These are phyloP conservation scores for Mesochorus sp. DNA, from an alignment of 2,888 invertebrate genomes.

Conservation along the genomic window DNA sequence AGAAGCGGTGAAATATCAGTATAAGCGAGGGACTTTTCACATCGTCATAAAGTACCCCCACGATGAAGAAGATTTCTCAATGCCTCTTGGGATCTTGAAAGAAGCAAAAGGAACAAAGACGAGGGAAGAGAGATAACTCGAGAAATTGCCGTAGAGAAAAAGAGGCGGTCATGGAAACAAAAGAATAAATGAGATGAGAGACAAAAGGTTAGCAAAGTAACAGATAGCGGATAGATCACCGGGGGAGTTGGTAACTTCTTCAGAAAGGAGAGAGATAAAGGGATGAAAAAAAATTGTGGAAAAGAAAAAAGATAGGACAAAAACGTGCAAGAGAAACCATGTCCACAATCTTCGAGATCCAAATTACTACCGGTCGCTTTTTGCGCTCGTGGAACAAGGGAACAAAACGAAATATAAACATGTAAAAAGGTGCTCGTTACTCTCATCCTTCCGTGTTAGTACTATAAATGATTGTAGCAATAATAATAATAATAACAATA, in stretches of 20 bases:
- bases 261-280: neutral
- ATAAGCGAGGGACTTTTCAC: conserved; percentile 13
- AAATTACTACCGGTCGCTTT: conserved; percentile 14
- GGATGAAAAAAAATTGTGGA: neutral
- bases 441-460: neutral
- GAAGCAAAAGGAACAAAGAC: neutral
- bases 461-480: neutral
- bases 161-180: conserved; percentile 40
- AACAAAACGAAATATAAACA: conserved; percentile 33
- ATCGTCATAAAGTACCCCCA: conserved; percentile 35
- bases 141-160: conserved; percentile 20
- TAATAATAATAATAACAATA: neutral
- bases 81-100: conserved; percentile 34
- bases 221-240: conserved; percentile 42
- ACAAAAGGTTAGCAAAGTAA: conserved; percentile 39
- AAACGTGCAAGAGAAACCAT: conserved; percentile 19
- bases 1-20: conserved; percentile 17
- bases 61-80: conserved; percentile 43
- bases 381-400: neutral
- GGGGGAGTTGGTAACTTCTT: conserved; percentile 21
- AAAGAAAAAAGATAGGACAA: neutral
- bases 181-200: conserved; percentile 57
- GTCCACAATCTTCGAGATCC: conserved; percentile 36
- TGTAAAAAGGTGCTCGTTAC: conserved; percentile 13
- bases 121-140: conserved; percentile 8